Percentiles rank a stretch among this genome's conserved stretches.
Conservation (phyloP, 2,113 vertebrate species). For the Hylia prasina region DNA sequence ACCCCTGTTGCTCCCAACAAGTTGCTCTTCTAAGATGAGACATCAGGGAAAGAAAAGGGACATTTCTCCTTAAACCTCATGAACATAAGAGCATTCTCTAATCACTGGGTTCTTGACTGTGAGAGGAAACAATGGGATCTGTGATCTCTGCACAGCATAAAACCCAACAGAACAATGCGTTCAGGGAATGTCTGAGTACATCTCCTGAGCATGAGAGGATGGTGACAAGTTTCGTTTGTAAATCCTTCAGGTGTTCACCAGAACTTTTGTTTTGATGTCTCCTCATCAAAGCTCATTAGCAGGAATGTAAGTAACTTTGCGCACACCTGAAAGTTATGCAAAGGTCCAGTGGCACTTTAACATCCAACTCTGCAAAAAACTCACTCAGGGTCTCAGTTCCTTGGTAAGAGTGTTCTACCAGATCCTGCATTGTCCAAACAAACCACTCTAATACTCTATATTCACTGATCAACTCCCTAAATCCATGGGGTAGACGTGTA, state of each 20-base stretch:
- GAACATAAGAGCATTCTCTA: background rate
- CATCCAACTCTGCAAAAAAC: background rate
- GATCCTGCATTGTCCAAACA: background rate
- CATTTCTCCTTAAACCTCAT: fast-evolving
- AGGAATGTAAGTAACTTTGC: background rate
- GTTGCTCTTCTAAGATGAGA: background rate
- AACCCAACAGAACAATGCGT: background rate
- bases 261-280: background rate
- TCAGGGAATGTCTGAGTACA: background rate
- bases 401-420: background rate
- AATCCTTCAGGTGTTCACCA: background rate
- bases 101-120: background rate
- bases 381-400: background rate
- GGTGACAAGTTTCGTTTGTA: background rate
- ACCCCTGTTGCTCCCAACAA: background rate
- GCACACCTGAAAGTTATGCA: background rate
- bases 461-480: background rate
- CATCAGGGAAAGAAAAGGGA: background rate
- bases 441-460: background rate
- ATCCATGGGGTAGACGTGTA: background rate
- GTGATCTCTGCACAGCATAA: background rate
- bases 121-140: background rate
- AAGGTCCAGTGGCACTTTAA: background rate
- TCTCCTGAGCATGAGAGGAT: background rate
- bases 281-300: background rate